Evolutionary conservation across 2,113 vertebrate species (phyloP), one percentile per base, ranked within the genome.

Genomic region (Suncus etruscus): DNA sequence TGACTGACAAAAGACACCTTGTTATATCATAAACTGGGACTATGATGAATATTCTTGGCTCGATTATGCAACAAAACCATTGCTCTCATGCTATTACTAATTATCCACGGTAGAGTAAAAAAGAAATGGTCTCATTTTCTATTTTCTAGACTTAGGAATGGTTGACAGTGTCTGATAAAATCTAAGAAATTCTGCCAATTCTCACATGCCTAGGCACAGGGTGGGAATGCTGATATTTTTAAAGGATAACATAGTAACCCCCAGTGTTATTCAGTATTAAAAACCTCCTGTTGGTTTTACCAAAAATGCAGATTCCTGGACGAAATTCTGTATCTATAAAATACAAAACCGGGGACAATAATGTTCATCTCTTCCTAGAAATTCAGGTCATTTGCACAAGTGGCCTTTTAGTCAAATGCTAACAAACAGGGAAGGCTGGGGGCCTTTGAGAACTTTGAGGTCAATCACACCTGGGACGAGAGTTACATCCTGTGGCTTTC

Each of bases 361-460:
- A 72, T 70, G 31, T 84, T 32, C 39, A 65, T 87, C 88, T 83
- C 87, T 81, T 8, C 61, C 68, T 75, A 54, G 58, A 75, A 92
- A 70, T 70, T 68, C 11, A 63, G 39, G 14, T 16, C 5, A 63
- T 25, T 69, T 63, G 48, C 8, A 0, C 63, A 65, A 70, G 31
- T 22, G 18, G 14, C 88, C 29, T 66, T 45, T 18, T 27, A 70
- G 72, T 66, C 15, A 54, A 73, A 31, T 39, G 8, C 76, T 81
- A 78, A 90, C 22, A 90, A 92, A 47, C 7, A 10, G 15, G 39
- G 22, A 31, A 47, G 51, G 16, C 39, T 51, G 25, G 11, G 9
- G 39, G 16, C 0, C 66, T 29, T 39, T 39, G 51, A 27, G 29
- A 48, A 16, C 20, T 61, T 45, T 39, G 11, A 20, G 58, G 4